Evolutionary conservation across 2,888 invertebrate species (phyloP), one percentile per base, ranked within the genome.

Genomic region (Lasiommata megera): DNA sequence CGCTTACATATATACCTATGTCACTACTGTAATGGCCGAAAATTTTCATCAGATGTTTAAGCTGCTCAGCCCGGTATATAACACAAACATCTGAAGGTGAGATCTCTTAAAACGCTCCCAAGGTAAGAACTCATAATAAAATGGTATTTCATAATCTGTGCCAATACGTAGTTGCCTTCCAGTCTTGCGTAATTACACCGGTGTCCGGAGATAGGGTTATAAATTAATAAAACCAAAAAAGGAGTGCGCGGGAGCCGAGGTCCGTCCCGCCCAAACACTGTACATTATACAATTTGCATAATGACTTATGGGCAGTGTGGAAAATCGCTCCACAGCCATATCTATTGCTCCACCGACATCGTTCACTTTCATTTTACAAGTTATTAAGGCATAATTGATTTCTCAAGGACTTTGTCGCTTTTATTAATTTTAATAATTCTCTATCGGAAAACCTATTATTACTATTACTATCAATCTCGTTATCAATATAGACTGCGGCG

Each of bases 221-320:
- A 78, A 78, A 80, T 79, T 74, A 74, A 72, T 68, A 72, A 70
- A 69, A 69, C 74, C 75, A 73, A 80, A 79, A 76, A 76, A 54
- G 73, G 76, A 71, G 54, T 50, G 59, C 60, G 47, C 62, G 55
- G 67, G 63, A 62, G 67, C 68, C 63, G 48, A 60, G 67, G 69
- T 69, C 71, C 38, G 57, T 18, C 29, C 73, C 77, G 69, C 77
- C 74, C 79, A 70, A 76, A 71, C 76, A 67, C 64, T 75, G 77
- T 76, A 65, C 71, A 74, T 74, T 76, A 74, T 72, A 63, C 64
- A 70, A 80, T 82, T 81, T 78, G 76, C 79, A 80, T 82, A 76
- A 56, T 53, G 48, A 43, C 47, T 62, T 47, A 57, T 48, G 54
- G 55, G n/a, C 44, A 47, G 50, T 50, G 48, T 31, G 52, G 48